A percentile compares a stretch with the other conserved stretches of the same genome.
Conservation (phyloP, 2,113 vertebrate species). For the human (Homo sapiens) region DNA sequence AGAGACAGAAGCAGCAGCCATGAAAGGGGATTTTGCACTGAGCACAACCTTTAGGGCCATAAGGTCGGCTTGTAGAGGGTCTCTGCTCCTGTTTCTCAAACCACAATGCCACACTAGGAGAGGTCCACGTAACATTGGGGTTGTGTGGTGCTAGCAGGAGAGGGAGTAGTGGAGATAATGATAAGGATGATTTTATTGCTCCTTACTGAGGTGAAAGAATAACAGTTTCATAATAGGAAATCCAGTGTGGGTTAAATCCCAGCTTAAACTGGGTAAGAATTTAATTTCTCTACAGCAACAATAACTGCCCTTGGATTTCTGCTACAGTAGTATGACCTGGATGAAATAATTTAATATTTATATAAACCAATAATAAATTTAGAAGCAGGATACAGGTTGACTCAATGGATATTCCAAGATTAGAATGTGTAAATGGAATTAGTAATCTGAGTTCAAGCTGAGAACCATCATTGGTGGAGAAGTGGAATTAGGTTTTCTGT, state of each 20-base stretch:
- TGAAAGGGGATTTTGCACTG: background rate
- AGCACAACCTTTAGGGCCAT: background rate
- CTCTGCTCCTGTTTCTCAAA: background rate
- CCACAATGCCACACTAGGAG: background rate
- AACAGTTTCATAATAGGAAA: background rate
- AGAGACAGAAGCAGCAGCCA: background rate
- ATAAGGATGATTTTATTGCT: background rate
- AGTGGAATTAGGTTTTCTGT: background rate
- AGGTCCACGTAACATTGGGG: background rate
- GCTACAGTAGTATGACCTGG: background rate
- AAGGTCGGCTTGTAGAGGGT: background rate
- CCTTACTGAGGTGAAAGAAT: background rate
- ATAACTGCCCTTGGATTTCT: background rate
- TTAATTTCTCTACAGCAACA: background rate
- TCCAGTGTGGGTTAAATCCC: background rate
- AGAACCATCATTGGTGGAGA: background rate
- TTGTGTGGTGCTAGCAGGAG: background rate
- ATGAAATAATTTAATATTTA: background rate
- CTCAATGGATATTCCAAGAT: background rate
- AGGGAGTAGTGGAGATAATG: background rate
- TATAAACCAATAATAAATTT: background rate
- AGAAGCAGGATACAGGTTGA: background rate
- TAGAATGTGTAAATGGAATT: conserved; percentile 10
- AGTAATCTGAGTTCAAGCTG: background rate
- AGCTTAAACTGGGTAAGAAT: background rate